Evolutionary conservation across 1,140 invertebrate species (phyloP).

Genomic region (Dendroctonus ponderosae): DNA sequence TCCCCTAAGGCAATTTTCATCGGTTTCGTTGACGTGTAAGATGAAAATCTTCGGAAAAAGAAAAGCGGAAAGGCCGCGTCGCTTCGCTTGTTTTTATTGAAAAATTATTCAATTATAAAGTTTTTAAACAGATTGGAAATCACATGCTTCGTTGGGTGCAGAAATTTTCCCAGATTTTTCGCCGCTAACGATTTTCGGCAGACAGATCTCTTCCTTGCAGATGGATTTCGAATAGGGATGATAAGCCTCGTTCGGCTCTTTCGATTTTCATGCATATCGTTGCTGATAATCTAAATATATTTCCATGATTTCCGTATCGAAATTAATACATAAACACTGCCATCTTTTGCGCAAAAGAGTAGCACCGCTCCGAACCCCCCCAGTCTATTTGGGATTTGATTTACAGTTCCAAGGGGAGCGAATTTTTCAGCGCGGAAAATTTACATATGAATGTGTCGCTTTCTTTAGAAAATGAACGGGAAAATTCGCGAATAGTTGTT

Average conservation of each 20-base stretch:
- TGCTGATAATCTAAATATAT: too few species aligned
- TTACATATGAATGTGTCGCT: slow-evolving; percentile 25
- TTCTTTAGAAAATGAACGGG: slow-evolving; percentile 28
- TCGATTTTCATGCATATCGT: too few species aligned
- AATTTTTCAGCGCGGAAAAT: slow-evolving; percentile 20
- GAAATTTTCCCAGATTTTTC: slow-evolving; percentile 19
- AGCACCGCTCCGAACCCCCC: not conserved
- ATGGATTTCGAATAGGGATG: slow-evolving; percentile 1
- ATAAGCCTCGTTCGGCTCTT: too few species aligned
- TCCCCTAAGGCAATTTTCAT: slow-evolving; percentile 30
- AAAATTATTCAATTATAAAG: slow-evolving; percentile 52
- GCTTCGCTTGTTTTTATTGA: slow-evolving; percentile 51
- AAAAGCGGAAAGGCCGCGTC: slow-evolving; percentile 34
- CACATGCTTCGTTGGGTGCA: slow-evolving; percentile 36
- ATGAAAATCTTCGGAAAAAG: slow-evolving; percentile 30
- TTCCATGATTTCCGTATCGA: too few species aligned
- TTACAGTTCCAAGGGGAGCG: slow-evolving; percentile 16
- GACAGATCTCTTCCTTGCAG: not conserved
- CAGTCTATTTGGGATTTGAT: slow-evolving; percentile 10
- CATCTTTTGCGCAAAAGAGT: too few species aligned
- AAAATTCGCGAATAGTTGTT: slow-evolving; percentile 23
- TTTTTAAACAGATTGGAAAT: slow-evolving; percentile 51
- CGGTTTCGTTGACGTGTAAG: slow-evolving; percentile 17
- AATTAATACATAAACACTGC: too few species aligned
- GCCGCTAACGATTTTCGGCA: slow-evolving; percentile 8